Base-by-base conservation (phyloP, 2,113 vertebrate genomes). In the Cyphomyrus discorhynchus region DNA sequence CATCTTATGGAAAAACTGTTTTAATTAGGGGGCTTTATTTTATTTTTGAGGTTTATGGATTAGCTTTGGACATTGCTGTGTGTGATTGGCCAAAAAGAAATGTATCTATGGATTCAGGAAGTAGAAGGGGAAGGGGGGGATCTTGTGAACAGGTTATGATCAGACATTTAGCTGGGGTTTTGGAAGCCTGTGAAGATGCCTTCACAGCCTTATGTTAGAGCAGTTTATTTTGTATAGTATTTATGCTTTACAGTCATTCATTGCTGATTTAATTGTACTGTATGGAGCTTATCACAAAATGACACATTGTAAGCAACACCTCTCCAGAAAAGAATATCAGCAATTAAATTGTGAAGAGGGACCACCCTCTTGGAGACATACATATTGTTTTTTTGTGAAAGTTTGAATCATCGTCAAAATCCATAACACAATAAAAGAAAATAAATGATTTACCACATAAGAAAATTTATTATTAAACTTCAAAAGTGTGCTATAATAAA, bases 1-100 rank as follows among this genome's bases (percentile, higher is more conserved):
- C 92, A 93, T 92, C 90, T 90, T 86, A 66, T 35, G 58, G 90
- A 92, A 93, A 91, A 90, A 91, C 70, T 90, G 31, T 91, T 92
- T 92, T 93, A 92, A 93, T 93, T 92, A 91, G 89, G 89, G 90
- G 91, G 88, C 89, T 91, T 92, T 91, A 91, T 92, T 91, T 92
- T 86, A 35, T 88, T 89, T 91, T 52, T 19, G 19, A 56, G 90
- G 42, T 90, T 90, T 91, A 90, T 89, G 62, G 84, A 87, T 87
- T 90, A 90, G 84, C 56, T 24, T 74, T 39, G 89, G 84, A 58
- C 83, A 47, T 45, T 50, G 58, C 82, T 86, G 70, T 86, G 31
- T 87, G 47, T 15, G 84, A 52, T 24, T 74, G 45, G 52, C 46
- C 82, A 21, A 46, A 84, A 86, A 45, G 42, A 86, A 42, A 86